Percentiles rank a stretch among this genome's conserved stretches.
These are phyloP conservation scores for Scaeva pyrastri DNA, from an alignment of 2,888 invertebrate genomes.

Conservation along the genomic window DNA sequence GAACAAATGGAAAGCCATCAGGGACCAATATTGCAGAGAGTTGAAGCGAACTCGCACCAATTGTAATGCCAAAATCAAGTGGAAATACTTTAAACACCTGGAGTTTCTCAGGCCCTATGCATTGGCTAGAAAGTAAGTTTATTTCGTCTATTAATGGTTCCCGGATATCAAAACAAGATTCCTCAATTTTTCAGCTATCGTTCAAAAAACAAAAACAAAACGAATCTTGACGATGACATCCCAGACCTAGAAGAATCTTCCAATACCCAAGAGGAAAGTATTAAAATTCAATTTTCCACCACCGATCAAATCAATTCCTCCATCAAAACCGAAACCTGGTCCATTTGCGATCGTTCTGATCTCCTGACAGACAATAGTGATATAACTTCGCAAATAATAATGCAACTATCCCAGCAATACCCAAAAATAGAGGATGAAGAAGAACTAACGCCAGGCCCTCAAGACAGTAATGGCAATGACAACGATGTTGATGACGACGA, in stretches of 20 bases:
- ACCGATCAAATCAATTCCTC: constrained; percentile 44
- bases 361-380: constrained; percentile 8
- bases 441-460: constrained; percentile 19
- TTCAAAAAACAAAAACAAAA: constrained; percentile 3
- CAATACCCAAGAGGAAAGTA: constrained; percentile 35
- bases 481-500: constrained; percentile 72
- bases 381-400: constrained; percentile 43
- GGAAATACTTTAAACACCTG: constrained; percentile 82
- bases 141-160: no score
- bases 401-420: constrained; percentile 10
- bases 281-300: constrained; percentile 1
- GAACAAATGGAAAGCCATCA: constrained; percentile 82
- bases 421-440: background rate
- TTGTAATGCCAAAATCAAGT: constrained; percentile 80
- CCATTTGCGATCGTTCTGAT: constrained; percentile 25
- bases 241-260: constrained; percentile 79
- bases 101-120: constrained; percentile 82
- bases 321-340: constrained; percentile 46
- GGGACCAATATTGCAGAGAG: constrained; percentile 82
- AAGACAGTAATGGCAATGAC: no score
- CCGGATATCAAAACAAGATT: no score
- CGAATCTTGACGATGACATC: background rate
- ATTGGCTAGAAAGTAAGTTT: constrained; percentile 81
- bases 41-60: constrained; percentile 81
- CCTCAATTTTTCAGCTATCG: constrained; percentile 50